Evolutionary conservation across 2,113 vertebrate genomes (phyloP), one percentile per base, ranked within the genome.

Genomic region (Ictidomys tridecemlineatus): DNA sequence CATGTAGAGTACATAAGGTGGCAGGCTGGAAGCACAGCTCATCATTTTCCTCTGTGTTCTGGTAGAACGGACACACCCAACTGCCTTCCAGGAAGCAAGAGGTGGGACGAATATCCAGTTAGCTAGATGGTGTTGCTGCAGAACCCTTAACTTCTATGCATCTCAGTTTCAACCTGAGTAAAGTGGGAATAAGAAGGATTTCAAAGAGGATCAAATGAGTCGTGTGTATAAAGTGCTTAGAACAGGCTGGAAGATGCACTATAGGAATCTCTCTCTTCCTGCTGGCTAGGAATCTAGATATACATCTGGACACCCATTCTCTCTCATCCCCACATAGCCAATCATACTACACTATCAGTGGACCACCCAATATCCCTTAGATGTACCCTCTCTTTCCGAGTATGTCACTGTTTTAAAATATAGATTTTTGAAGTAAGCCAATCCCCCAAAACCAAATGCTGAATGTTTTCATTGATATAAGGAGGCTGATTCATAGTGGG

Each of bases 251-350:
- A 63, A 77, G 56, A 13, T 63, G 24, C 30, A 39, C 0, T 26
- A 0, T 16, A 48, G 34, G 18, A 22, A 7, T 28, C 70, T 93
- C 53, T 95, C 17, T 78, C 11, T 77, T 20, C 37, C 45, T 79
- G 11, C 42, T 61, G 39, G 8, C n/a, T 63, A 48, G 77, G 79
- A 70, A 76, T 39, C n/a, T 58, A 73, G 17, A 20, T 22, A 24
- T 16, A 5, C n/a, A 42, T 20, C 14, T 61, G 51, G 22, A 76
- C 17, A 63, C n/a, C 39, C 26, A 6, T 16, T 56, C 11, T 26
- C 20, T 12, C 3, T 39, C 28, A 0, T n/a, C 13, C 30, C 1
- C n/a, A 32, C 4, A 4, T 32, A 72, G 5, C 42, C n/a, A 5
- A 2, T 74, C 77, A 48, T 58, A 58, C 8, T 6, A 1, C 51